Percentiles rank a stretch among this genome's conserved stretches.
Evolutionary conservation across 1,140 invertebrate species (phyloP).

Genomic region (Pogonus chalceus): DNA sequence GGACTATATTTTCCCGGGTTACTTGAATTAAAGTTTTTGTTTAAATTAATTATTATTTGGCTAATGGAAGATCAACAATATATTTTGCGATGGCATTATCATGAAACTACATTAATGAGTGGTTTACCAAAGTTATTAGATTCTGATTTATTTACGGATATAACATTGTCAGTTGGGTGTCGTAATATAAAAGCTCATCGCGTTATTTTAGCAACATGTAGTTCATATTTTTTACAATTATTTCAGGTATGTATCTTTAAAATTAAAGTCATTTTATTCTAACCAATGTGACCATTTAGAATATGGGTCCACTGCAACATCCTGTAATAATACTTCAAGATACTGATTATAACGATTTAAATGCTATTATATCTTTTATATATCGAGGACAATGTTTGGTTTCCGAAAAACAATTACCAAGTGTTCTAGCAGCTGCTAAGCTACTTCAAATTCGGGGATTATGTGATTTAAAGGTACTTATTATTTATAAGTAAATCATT

Average conservation of each 20-base stretch:
- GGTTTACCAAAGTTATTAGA: conserved; percentile 73
- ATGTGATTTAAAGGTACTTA: conserved; percentile 64
- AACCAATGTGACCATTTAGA: background rate
- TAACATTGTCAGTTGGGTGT: conserved; percentile 74
- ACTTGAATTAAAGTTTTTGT: background rate
- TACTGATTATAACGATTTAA: conserved; percentile 67
- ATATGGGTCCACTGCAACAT: conserved; percentile 45
- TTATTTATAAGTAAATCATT: too few relatives aligned
- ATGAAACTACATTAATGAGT: conserved; percentile 69
- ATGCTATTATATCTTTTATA: conserved; percentile 80
- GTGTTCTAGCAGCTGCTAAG: conserved; percentile 71
- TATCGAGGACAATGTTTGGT: conserved; percentile 87
- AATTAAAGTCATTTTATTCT: conserved; percentile 1
- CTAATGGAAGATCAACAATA: conserved; percentile 50
- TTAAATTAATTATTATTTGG: background rate
- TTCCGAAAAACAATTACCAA: conserved; percentile 68
- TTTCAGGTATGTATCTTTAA: conserved; percentile 54
- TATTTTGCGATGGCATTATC: conserved; percentile 68
- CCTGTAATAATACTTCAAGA: conserved; percentile 76
- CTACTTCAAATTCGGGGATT: conserved; percentile 77
- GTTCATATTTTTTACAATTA: conserved; percentile 82
- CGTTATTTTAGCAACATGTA: conserved; percentile 82
- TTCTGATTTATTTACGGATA: conserved; percentile 78
- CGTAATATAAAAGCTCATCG: conserved; percentile 71
- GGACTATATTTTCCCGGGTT: background rate